Percentiles rank a stretch among this genome's conserved stretches.
These are phyloP conservation scores for Heliothis subflexa DNA, from an alignment of 1,140 invertebrate genomes.

Conservation along the genomic window DNA sequence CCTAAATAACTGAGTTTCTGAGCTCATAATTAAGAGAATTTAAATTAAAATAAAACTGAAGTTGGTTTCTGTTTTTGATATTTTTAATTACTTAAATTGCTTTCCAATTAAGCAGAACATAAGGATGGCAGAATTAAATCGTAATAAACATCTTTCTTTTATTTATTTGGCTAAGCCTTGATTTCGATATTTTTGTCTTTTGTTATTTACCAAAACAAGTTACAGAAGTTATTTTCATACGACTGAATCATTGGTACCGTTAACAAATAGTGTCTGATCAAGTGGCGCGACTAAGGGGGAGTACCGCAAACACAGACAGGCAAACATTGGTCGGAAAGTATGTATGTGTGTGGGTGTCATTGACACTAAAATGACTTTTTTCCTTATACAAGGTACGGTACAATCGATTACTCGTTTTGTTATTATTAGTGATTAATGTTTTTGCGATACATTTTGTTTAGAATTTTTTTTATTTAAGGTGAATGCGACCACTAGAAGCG, in stretches of 20 bases:
- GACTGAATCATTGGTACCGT: not conserved
- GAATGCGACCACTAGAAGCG: too few species aligned
- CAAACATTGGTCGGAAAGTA: not conserved
- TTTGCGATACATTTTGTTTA: not conserved
- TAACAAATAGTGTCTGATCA: constrained; percentile 4
- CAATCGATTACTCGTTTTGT: not conserved
- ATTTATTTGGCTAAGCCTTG: too few species aligned
- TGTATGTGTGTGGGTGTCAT: constrained; percentile 12
- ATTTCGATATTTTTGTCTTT: too few species aligned
- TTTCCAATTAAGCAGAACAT: too few species aligned
- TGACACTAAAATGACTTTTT: constrained; percentile 16
- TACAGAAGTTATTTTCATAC: not conserved
- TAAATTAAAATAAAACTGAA: too few species aligned
- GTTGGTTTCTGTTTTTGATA: too few species aligned
- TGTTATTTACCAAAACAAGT: too few species aligned
- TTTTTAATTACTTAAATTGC: too few species aligned
- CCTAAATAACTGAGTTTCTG: too few species aligned
- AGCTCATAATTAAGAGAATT: too few species aligned
- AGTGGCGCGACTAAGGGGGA: not conserved
- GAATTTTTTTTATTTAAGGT: not conserved
- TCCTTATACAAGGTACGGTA: not conserved
- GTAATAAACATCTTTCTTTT: too few species aligned
- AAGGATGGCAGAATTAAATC: too few species aligned
- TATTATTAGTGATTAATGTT: not conserved
- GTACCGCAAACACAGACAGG: not conserved